These are phyloP conservation scores for Sminthurinus aureus DNA, from an alignment of 2,888 invertebrate species.

Conservation along the genomic window DNA sequence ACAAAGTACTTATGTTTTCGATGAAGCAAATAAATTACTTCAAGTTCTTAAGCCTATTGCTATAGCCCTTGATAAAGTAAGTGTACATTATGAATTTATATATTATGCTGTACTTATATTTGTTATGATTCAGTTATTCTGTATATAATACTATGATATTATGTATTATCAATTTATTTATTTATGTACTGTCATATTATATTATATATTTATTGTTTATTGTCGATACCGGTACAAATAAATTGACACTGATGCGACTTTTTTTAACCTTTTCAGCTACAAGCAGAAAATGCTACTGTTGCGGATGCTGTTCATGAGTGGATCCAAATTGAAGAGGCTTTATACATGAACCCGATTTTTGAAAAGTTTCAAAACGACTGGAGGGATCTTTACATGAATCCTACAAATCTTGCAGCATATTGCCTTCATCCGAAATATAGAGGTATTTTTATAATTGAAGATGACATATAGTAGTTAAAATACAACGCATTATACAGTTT, in stretches of 20 bases:
- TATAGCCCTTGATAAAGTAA: background rate
- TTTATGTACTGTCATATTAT: too few relatives aligned
- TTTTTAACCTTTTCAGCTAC: conserved; percentile 27
- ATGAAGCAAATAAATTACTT: background rate
- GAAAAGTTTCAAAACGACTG: background rate
- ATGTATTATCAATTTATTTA: background rate
- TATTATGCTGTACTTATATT: background rate
- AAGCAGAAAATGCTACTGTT: conserved; percentile 20
- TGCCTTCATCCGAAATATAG: background rate
- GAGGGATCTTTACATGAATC: background rate
- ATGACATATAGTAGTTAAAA: too few relatives aligned
- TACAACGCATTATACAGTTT: too few relatives aligned
- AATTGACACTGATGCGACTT: too few relatives aligned
- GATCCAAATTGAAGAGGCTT: background rate
- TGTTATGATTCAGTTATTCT: background rate
- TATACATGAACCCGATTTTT: background rate
- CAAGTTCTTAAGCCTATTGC: background rate
- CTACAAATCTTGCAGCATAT: background rate
- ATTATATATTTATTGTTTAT: background rate
- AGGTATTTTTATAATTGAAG: background rate
- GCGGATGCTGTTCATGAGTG: conserved; percentile 35
- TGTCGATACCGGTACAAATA: too few relatives aligned
- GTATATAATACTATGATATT: background rate
- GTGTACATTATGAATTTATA: background rate
- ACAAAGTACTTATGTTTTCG: background rate